These are phyloP conservation scores for Phrynocephalus vlangalii DNA, from an alignment of 2,797 vertebrate genomes.

Conservation along the genomic window DNA sequence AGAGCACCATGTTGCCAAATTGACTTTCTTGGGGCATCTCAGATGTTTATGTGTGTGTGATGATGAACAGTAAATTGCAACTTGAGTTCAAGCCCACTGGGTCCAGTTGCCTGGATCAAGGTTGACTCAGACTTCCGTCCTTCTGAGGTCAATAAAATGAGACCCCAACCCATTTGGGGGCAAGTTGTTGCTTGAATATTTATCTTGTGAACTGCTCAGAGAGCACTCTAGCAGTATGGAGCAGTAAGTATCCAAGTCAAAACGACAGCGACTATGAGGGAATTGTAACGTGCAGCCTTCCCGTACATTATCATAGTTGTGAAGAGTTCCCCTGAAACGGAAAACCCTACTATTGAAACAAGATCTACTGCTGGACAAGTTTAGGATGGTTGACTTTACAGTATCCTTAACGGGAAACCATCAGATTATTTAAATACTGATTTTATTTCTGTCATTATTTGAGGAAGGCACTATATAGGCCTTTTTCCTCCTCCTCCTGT, in stretches of 20 bases:
- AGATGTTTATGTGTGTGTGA: neutral
- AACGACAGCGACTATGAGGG: neutral
- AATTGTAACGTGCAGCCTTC: neutral
- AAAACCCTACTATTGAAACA: neutral
- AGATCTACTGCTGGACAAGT: neutral
- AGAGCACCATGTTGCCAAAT: neutral
- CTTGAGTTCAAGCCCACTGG: too few species aligned
- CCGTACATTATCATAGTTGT: neutral
- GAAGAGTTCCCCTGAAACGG: neutral
- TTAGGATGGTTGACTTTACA: neutral
- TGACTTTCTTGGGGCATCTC: neutral
- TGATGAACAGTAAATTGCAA: neutral
- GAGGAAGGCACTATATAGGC: neutral
- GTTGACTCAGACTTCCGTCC: too few species aligned
- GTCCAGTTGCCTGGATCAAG: too few species aligned
- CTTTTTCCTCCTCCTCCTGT: too few species aligned
- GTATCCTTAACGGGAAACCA: neutral
- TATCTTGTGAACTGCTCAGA: too few species aligned
- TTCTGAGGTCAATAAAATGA: too few species aligned
- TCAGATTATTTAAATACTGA: neutral
- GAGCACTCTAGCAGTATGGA: too few species aligned
- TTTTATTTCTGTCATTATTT: neutral
- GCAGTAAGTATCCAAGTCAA: too few species aligned
- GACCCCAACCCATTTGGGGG: too few species aligned
- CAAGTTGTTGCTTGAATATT: too few species aligned